Percentiles rank a stretch among this genome's conserved stretches.
Evolutionary conservation across 2,888 invertebrate genomes (phyloP).

Genomic region (Phortica okadai): DNA sequence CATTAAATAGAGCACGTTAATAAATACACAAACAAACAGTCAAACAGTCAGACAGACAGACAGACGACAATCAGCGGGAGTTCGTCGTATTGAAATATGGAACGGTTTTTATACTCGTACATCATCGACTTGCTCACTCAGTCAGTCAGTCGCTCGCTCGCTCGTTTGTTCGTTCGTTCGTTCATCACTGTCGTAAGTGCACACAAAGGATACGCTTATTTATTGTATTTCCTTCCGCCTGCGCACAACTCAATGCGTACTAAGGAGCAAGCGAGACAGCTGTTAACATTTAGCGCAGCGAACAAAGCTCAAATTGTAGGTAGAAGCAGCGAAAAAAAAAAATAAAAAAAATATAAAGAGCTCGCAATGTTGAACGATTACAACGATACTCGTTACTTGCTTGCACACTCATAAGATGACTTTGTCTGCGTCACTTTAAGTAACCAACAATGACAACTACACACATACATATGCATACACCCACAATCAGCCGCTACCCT

Average conservation of each 20-base stretch:
- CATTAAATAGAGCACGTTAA: conserved; percentile 51
- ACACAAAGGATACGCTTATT: conserved; percentile 36
- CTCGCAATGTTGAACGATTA: background rate
- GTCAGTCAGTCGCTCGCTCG: background rate
- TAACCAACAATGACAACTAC: conserved; percentile 11
- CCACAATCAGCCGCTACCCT: no score
- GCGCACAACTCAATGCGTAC: background rate
- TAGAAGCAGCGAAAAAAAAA: background rate
- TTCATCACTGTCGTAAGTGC: conserved; percentile 23
- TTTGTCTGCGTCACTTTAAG: conserved; percentile 26
- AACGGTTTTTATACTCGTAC: conserved; percentile 38
- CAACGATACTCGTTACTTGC: background rate
- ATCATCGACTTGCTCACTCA: background rate
- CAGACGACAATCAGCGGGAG: no score
- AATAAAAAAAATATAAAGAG: background rate
- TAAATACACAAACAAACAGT: conserved; percentile 53
- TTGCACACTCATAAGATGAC: background rate
- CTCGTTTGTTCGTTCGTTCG: background rate
- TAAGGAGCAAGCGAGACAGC: background rate
- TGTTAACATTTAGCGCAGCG: conserved; percentile 24
- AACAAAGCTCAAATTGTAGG: conserved; percentile 9
- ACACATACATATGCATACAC: background rate
- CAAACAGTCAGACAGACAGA: conserved; percentile 33
- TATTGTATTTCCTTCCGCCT: conserved; percentile 29
- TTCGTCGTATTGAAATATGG: conserved; percentile 51